These are phyloP conservation scores for Galaxias olidus DNA, from an alignment of 2,797 vertebrate genomes.

Conservation along the genomic window DNA sequence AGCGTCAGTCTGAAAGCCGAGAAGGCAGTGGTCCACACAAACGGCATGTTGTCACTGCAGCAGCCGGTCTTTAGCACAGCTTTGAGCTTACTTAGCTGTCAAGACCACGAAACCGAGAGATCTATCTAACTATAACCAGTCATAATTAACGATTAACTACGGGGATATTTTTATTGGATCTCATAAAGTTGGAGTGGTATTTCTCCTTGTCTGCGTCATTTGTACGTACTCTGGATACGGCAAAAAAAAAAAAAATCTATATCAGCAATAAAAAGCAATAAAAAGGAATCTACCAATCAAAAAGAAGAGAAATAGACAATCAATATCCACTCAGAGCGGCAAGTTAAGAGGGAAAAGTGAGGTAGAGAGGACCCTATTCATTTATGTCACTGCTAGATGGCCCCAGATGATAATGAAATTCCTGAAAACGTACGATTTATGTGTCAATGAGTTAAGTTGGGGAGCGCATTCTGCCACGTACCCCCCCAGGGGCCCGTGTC, in stretches of 20 bases:
- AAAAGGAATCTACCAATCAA: no score
- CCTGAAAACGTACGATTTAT: slow-evolving; percentile 76
- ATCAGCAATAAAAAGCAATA: slow-evolving; percentile 42
- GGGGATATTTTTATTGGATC: slow-evolving; percentile 48
- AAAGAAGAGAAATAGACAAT: slow-evolving; percentile 69
- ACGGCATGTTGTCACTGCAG: no score
- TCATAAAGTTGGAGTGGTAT: slow-evolving; percentile 12
- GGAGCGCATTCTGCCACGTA: slow-evolving; percentile 51
- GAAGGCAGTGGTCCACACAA: no score
- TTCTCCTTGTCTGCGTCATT: slow-evolving; percentile 55
- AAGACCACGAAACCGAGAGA: no score
- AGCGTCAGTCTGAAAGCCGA: no score
- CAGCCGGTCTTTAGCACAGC: no score
- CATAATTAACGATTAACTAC: slow-evolving; percentile 46
- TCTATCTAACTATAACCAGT: slow-evolving; percentile 34
- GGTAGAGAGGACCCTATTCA: slow-evolving; percentile 70
- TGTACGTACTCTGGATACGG: no score
- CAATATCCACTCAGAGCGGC: slow-evolving; percentile 70
- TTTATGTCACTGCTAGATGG: slow-evolving; percentile 64
- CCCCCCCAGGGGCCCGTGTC: slow-evolving; percentile 71
- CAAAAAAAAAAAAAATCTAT: no score
- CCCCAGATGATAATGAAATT: slow-evolving; percentile 73
- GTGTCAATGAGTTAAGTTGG: slow-evolving; percentile 67
- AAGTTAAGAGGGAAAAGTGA: slow-evolving; percentile 58
- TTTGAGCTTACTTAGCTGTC: no score